Conservation (phyloP, 2,888 invertebrate genomes). For the Agrotis ipsilon region DNA sequence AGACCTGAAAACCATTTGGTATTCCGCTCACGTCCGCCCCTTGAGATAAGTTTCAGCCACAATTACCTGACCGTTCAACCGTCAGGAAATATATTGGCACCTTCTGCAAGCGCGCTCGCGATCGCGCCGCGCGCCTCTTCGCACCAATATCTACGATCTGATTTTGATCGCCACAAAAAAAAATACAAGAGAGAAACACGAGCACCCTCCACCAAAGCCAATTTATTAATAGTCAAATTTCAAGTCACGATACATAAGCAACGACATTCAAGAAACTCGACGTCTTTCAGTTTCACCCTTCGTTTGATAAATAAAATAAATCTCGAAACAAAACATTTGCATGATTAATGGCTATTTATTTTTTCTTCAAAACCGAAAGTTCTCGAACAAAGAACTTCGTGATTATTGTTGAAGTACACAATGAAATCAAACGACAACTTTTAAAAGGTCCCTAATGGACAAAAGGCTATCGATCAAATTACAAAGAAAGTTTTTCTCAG, state of each 20-base stretch:
- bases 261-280: conserved; percentile 47
- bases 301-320: conserved; percentile 74
- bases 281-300: conserved; percentile 68
- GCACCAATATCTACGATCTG: conserved; percentile 81
- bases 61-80: conserved; percentile 90
- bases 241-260: conserved; percentile 67
- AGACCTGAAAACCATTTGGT: conserved; percentile 80
- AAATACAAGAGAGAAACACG: conserved; percentile 66
- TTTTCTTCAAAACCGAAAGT: conserved; percentile 77
- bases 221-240: conserved; percentile 71
- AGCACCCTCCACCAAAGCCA: conserved; percentile 63
- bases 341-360: conserved; percentile 84
- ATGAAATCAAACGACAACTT: conserved; percentile 88
- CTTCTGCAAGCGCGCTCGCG: conserved; percentile 81
- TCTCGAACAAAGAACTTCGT: conserved; percentile 79
- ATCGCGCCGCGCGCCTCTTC: conserved; percentile 68
- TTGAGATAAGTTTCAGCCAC: conserved; percentile 90
- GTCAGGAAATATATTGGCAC: conserved; percentile 90
- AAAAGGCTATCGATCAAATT: conserved; percentile 89
- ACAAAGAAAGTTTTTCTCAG: conserved; percentile 87
- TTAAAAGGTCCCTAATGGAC: conserved; percentile 89
- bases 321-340: conserved; percentile 76
- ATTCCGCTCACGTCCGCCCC: conserved; percentile 87
- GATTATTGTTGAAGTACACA: conserved; percentile 84
- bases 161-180: conserved; percentile 74